These are phyloP conservation scores for Phataginus tetradactyla DNA, from an alignment of 2,797 vertebrate genomes.

Conservation along the genomic window DNA sequence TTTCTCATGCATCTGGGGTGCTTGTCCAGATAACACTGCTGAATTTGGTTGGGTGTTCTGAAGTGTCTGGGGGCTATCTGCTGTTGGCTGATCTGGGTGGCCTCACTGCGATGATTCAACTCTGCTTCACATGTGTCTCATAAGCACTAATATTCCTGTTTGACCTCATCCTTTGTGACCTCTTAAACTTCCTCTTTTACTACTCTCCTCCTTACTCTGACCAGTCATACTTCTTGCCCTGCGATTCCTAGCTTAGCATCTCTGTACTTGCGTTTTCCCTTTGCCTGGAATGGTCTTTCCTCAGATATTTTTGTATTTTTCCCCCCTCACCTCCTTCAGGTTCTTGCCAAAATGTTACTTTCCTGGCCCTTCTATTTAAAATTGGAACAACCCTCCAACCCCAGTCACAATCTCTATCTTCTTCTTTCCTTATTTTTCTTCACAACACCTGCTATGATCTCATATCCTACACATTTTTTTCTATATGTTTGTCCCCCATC, in stretches of 20 bases:
- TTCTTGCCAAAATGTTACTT: background rate
- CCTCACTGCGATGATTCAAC: background rate
- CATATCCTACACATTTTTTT: background rate
- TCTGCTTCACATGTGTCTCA: background rate
- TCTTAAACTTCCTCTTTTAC: background rate
- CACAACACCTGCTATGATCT: background rate
- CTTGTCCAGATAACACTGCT: background rate
- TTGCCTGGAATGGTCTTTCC: background rate
- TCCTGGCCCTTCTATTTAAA: background rate
- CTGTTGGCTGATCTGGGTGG: background rate
- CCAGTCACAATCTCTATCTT: background rate
- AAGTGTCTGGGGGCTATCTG: background rate
- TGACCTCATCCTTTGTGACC: no score
- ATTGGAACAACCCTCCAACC: background rate
- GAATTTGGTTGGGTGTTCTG: background rate
- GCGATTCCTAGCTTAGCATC: background rate
- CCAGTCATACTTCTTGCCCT: background rate
- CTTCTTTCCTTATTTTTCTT: slow-evolving; percentile 6
- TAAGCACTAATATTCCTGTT: no score
- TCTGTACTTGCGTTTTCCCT: background rate
- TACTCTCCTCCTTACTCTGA: background rate
- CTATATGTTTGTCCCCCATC: background rate
- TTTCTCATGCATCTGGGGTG: background rate
- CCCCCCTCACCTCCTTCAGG: background rate
- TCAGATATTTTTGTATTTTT: background rate